Conservation (phyloP, 2,888 invertebrate genomes). For the Oeneis ivallda region DNA sequence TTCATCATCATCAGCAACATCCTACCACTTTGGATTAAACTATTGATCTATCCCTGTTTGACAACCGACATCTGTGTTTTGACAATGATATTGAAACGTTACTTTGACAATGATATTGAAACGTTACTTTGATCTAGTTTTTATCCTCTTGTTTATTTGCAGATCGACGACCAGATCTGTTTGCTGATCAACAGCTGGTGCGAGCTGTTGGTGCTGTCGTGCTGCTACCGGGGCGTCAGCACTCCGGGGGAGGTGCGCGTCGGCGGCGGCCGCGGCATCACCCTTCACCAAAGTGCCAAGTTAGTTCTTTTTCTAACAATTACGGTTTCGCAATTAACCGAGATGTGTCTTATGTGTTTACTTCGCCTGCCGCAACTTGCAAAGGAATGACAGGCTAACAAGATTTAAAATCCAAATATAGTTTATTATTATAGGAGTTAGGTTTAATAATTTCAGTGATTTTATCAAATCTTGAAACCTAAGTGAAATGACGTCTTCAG, state of each 20-base stretch:
- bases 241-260: constrained; percentile 94
- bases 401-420: neutral
- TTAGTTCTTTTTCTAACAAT: constrained; percentile 46
- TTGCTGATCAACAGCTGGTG: constrained; percentile 99
- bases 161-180: constrained; percentile 99
- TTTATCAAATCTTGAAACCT: too few relatives aligned
- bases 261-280: constrained; percentile 73
- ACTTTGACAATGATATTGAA: too few relatives aligned
- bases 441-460: too few relatives aligned
- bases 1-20: neutral
- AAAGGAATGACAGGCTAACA: neutral
- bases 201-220: constrained; percentile 93
- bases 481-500: too few relatives aligned
- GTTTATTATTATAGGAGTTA: too few relatives aligned
- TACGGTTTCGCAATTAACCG: neutral
- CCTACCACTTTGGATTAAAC: too few relatives aligned
- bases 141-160: constrained; percentile 30
- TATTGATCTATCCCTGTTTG: too few relatives aligned
- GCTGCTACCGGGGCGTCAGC: constrained; percentile 95
- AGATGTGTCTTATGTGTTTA: too few relatives aligned
- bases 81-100: too few relatives aligned
- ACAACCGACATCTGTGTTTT: too few relatives aligned
- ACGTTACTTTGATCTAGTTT: neutral
- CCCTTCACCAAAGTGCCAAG: constrained; percentile 81
- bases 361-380: too few relatives aligned